Conservation (phyloP, 2,113 vertebrate genomes). For the Tor tambroides region DNA sequence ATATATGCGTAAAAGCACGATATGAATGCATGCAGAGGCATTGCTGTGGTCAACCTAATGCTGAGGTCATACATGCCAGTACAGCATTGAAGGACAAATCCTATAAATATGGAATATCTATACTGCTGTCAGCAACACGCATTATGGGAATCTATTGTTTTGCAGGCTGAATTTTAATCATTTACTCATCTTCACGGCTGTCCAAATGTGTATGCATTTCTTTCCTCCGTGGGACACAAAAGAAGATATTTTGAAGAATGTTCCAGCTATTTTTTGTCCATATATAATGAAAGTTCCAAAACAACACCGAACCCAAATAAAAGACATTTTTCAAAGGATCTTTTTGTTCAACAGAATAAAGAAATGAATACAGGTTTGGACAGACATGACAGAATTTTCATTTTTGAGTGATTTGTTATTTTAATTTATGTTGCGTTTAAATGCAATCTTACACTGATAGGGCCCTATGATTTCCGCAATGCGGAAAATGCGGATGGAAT, state of each 20-base stretch:
- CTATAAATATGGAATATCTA: conserved; percentile 37
- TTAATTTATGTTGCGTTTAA: neutral
- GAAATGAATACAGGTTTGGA: neutral
- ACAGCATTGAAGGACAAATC: neutral
- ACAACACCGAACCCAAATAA: neutral
- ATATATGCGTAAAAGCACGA: neutral
- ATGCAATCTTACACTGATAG: neutral
- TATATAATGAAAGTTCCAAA: neutral
- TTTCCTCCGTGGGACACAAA: neutral
- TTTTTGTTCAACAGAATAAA: neutral
- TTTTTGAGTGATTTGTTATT: neutral
- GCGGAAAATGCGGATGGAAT: no score
- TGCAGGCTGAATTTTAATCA: neutral
- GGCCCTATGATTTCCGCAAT: no score
- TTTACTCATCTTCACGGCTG: neutral
- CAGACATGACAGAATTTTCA: neutral
- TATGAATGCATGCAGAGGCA: neutral
- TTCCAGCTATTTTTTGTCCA: neutral
- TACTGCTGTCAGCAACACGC: conserved; percentile 31
- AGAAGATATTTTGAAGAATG: neutral
- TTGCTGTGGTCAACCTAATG: neutral
- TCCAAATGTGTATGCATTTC: neutral
- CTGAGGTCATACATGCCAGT: conserved; percentile 2
- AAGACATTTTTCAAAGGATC: no score
- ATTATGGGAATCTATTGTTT: neutral